Conservation (phyloP, 1,140 invertebrate species). For the Spodoptera frugiperda region DNA sequence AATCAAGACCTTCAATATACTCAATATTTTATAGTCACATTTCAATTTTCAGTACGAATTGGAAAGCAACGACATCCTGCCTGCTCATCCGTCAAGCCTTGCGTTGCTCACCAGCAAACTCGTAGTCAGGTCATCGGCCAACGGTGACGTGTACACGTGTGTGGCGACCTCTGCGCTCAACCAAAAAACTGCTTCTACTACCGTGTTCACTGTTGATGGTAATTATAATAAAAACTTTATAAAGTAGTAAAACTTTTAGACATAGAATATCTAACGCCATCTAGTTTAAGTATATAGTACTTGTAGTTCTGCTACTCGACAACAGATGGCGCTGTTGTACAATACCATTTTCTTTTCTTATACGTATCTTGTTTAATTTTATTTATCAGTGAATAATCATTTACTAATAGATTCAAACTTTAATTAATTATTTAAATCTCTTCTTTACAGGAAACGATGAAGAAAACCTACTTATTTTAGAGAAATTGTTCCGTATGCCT, state of each 20-base stretch:
- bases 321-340: conserved; percentile 16
- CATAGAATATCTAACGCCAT: background rate
- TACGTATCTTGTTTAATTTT: no score
- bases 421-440: background rate
- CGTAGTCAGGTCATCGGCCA: conserved; percentile 87
- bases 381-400: no score
- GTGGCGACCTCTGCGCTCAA: conserved; percentile 89
- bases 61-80: conserved; percentile 85
- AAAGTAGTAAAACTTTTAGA: no score
- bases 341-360: background rate
- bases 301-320: conserved; percentile 9
- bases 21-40: no score
- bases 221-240: background rate
- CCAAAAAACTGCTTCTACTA: conserved; percentile 85
- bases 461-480: conserved; percentile 66
- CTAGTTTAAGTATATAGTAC: background rate
- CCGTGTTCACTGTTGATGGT: conserved; percentile 81
- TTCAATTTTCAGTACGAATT: conserved; percentile 71
- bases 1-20: no score
- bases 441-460: conserved; percentile 61
- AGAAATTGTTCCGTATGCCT: conserved; percentile 74
- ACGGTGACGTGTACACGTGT: conserved; percentile 90
- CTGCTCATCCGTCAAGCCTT: conserved; percentile 82
- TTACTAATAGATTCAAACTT: no score
- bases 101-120: conserved; percentile 89